Evolutionary conservation across 2,888 invertebrate species (phyloP).

Genomic region (Philopedon plagiatum): DNA sequence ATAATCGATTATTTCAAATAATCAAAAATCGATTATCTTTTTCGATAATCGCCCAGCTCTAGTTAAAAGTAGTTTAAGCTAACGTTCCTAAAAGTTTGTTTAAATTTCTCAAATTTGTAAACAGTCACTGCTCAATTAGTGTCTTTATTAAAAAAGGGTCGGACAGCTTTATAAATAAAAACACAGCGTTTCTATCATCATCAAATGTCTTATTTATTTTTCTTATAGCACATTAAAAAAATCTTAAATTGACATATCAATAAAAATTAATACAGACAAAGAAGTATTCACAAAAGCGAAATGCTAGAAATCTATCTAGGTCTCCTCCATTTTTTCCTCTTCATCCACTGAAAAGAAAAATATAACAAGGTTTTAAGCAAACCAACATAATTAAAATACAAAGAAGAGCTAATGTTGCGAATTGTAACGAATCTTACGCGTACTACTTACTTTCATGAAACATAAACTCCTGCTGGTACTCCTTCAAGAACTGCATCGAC

Average conservation of each 20-base stretch:
- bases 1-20: no score
- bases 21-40: no score
- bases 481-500: constrained; percentile 93
- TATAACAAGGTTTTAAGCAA: neutral
- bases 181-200: neutral
- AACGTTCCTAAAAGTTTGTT: no score
- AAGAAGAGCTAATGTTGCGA: neutral
- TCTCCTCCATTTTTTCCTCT: constrained; percentile 56
- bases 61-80: no score
- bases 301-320: constrained; percentile 17
- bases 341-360: constrained; percentile 56
- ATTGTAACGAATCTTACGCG: no score
- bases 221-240: neutral
- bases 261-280: neutral
- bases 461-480: constrained; percentile 97
- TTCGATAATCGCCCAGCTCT: no score
- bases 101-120: no score
- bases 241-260: neutral
- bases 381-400: constrained; percentile 5
- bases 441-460: constrained; percentile 77
- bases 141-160: neutral
- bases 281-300: neutral
- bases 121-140: no score
- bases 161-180: neutral
- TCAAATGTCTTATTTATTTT: neutral